Base-by-base conservation (phyloP, 2,113 vertebrate species). In the Equus przewalskii region DNA sequence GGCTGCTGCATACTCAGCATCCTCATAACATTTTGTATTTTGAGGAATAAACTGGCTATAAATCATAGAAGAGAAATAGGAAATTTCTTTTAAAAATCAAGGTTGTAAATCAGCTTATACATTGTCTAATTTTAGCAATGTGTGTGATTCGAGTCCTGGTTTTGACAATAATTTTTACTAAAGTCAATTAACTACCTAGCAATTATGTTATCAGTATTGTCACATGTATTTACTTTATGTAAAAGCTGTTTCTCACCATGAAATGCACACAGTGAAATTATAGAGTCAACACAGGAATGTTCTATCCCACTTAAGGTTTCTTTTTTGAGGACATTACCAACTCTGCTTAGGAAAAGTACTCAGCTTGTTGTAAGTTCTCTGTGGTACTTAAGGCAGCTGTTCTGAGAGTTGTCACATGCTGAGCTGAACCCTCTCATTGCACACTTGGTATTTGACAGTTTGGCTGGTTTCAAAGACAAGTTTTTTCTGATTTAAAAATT, bases 151-250 rank as follows among this genome's bases (percentile, higher is more conserved):
- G 8, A 88, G 36, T 93, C 18, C n/a, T 92, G 18, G 21, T 96
- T 96, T 97, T 91, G 21, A 75, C 30, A 90, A 33, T 94, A 56
- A 79, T 93, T 94, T 94, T 95, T 91, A 60, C 30, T 89, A 16
- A 90, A 65, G 56, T 92, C 19, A 54, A 21, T 92, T 92, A 97
- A 89, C 92, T 81, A 75, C 21, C 26, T 91, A 94, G 83, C 22
- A 83, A 30, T 95, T 92, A 19, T 91, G 26, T 64, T 95, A 19
- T 54, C 76, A 70, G 33, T 84, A 44, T 94, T 94, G 58, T 89
- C 44, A 67, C 1, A 82, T 95, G 33, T 60, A 28, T 82, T 94
- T 62, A 83, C 80, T 87, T 97, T 97, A 73, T 84, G 9, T 89
- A 58, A 94, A 91, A 94, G 33, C n/a, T 80, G 0, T 95, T 91